A percentile compares a stretch with the other conserved stretches of the same genome.
Evolutionary conservation across 2,888 invertebrate genomes (phyloP).

Genomic region (Epinotia demarniana): DNA sequence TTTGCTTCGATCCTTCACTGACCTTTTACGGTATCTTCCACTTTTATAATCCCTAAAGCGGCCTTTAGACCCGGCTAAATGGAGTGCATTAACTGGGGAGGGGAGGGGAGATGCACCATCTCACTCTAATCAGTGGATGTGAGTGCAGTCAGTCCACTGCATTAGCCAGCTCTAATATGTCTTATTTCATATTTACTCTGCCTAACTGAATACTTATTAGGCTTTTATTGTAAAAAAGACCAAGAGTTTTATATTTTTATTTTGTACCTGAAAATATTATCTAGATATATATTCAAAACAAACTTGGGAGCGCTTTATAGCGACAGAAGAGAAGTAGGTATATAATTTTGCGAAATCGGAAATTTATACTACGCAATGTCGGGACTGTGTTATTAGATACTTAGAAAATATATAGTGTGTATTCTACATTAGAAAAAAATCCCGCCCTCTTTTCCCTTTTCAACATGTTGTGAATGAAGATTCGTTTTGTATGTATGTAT

Average conservation of each 20-base stretch:
- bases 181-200: slow-evolving; percentile 26
- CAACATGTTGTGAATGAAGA: slow-evolving; percentile 77
- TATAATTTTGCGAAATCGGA: slow-evolving; percentile 48
- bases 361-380: slow-evolving; percentile 64
- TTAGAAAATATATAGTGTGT: slow-evolving; percentile 65
- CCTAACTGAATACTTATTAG: slow-evolving; percentile 13
- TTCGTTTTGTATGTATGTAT: slow-evolving; percentile 49
- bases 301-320: slow-evolving; percentile 37
- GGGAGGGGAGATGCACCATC: too few relatives aligned
- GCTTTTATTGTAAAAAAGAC: slow-evolving; percentile 23
- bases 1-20: slow-evolving; percentile 16
- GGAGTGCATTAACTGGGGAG: too few relatives aligned
- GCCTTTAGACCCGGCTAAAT: too few relatives aligned
- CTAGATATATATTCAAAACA: slow-evolving; percentile 12
- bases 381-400: slow-evolving; percentile 80
- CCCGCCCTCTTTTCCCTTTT: slow-evolving; percentile 79
- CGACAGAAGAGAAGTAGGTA: slow-evolving; percentile 33
- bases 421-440: slow-evolving; percentile 62
- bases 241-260: slow-evolving; percentile 34
- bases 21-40: slow-evolving; percentile 23
- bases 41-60: slow-evolving; percentile 16
- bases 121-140: too few relatives aligned
- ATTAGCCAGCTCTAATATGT: neutral
- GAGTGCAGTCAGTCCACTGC: too few relatives aligned
- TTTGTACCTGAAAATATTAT: slow-evolving; percentile 40